Evolutionary conservation across 1,140 invertebrate genomes (phyloP), one percentile per base, ranked within the genome.

Genomic region (Anthonomus grandis): DNA sequence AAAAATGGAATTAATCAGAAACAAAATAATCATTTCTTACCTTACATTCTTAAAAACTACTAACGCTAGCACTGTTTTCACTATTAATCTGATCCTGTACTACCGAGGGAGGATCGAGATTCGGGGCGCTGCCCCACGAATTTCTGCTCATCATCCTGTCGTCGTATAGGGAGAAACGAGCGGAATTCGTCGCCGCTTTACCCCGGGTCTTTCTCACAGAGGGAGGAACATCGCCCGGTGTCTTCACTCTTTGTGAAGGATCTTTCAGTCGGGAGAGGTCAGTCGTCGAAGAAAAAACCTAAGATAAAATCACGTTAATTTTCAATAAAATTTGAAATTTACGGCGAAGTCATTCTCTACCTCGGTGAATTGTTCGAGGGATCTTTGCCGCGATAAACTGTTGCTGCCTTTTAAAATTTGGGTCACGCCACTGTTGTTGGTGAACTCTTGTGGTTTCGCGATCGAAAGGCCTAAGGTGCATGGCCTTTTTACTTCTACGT

Each of bases 111-210:
- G 70, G 69, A 66, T 78, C 66, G 60, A 72, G 52, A 70, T 74
- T 64, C 59, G 72, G 69, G 63, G 77, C 69, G 64, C 67, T 65
- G 65, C 69, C 58, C 72, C 71, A 68, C 60, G 73, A 62, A 46
- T 72, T 25, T 46, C 68, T 57, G 68, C 70, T 45, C 90, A 93
- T 93, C 77, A 93, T 89, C 23, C 90, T 77, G 67, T 93, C 91
- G 66, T 93, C 90, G 67, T 92, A 93, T 2, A 93, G 72, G 12
- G 90, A 92, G 62, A 93, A 83, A 54, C 90, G 66, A 6, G 68
- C 63, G 4, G 74, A 73, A 39, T 70, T 68, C 52, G 70, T 74
- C 0, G 75, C 74, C 2, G 73, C 70, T 52, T 79, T 79, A 8
- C 83, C 77, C 25, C 86, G 75, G 12, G 85, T 82, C 61, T 82